Base-by-base conservation (phyloP, 2,888 invertebrate genomes). In the Heliconius erato region DNA sequence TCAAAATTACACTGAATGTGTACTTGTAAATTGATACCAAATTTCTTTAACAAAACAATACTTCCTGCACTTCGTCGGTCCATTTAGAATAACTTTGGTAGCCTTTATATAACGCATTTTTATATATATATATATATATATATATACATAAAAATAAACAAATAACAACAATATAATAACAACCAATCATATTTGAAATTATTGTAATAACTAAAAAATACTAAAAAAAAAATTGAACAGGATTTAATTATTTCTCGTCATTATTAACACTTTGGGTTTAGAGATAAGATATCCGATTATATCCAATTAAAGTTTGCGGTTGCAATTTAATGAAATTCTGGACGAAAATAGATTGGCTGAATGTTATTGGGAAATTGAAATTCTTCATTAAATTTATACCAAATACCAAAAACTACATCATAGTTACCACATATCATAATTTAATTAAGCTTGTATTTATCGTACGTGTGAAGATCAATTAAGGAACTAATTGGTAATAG, bases 381-480 rank as follows among this genome's bases (percentile, higher is more conserved):
- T 44, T 72, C 3, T 49, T 49, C 19, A 49, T 16, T 16, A 16
- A 71, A 49, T 28, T 14, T 2, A 9, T 44, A 71, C 67, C 32
- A 16, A 28, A 26, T 72, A 16, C 16, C 16, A 44, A 44, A 14
- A 44, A 72, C 9, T 44, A 49, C 9, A 72, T 9, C 11, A 40
- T n/a, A 44, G 12, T 12, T 19, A 69, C 40, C 40, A 71, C 19
- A 54, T 54, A 54, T 40, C 26, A 26, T 12, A 26, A 44, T 3
- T 26, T 3, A 26, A 26, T 23, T 65, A 19, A 26, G 7, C 49
- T 59, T 28, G 14, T 40, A 71, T 44, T 74, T 68, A 69, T 72
- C 63, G 23, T 19, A 28, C n/a, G 16, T 59, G 35, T 65, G n/a
- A 77, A 79, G 59, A 81, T 82, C 65, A 80, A 79, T 79, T 79